Percentiles rank a stretch among this genome's conserved stretches.
Conservation (phyloP, 2,113 vertebrate species). For the Martes martes region DNA sequence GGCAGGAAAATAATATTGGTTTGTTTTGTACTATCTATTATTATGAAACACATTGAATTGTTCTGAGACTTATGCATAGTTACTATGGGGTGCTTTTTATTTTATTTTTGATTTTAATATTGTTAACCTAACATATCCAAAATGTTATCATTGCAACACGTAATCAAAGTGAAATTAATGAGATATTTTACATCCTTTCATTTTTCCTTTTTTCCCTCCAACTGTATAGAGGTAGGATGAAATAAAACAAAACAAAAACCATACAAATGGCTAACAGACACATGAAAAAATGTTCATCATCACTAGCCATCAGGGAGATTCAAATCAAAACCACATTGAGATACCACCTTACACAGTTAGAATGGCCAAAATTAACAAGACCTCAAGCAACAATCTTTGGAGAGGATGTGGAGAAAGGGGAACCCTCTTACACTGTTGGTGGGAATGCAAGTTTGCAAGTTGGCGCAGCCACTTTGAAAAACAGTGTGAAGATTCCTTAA, state of each 20-base stretch:
- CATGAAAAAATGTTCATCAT: no score
- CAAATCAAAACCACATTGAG: no score
- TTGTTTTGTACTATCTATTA: not conserved
- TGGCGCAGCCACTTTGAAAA: no score
- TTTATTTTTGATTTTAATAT: not conserved
- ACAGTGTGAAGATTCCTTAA: no score
- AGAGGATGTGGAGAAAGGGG: no score
- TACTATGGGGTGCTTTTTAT: not conserved
- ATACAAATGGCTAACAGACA: no score
- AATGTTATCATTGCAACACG: not conserved
- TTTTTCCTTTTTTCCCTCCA: not conserved
- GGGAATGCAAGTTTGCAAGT: no score
- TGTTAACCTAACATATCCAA: not conserved
- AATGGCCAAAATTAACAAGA: no score
- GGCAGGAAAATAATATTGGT: not conserved
- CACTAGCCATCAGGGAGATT: no score
- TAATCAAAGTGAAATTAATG: not conserved
- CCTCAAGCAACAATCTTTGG: no score
- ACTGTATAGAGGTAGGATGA: not conserved
- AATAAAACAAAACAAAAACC: not conserved
- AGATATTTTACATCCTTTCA: not conserved
- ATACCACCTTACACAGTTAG: no score
- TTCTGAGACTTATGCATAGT: not conserved
- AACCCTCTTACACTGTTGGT: no score
- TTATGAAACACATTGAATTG: not conserved